phyloP scores from a whole-genome alignment of 2,113 vertebrate species.

The Oenanthe oenanthe region DNA sequence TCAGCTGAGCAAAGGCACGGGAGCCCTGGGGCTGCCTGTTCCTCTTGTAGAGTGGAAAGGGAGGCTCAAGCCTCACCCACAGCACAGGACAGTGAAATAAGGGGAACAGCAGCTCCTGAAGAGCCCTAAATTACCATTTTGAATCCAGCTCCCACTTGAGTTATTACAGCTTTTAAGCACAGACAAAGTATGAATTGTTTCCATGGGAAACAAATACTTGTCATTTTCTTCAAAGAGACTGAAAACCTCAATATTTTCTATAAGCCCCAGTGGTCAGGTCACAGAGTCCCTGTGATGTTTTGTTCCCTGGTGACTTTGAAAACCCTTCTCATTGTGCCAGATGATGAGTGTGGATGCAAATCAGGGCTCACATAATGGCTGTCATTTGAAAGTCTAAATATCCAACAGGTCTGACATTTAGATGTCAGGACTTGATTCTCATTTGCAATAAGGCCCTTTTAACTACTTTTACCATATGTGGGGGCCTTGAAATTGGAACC shows the following conservation, averaged over 20 bases:
- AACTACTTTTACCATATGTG: conserved; percentile 40
- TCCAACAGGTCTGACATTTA: conserved; percentile 34
- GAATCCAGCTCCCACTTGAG: not conserved
- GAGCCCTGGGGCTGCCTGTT: not conserved
- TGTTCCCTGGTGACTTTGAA: not conserved
- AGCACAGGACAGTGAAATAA: not conserved
- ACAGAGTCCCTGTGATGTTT: not conserved
- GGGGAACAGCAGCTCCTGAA: not conserved
- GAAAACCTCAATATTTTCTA: not conserved
- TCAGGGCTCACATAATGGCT: conserved; percentile 12
- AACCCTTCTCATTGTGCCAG: not conserved
- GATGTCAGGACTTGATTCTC: conserved; percentile 36
- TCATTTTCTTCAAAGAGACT: not conserved
- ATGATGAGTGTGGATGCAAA: conserved; percentile 1
- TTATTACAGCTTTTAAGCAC: not conserved
- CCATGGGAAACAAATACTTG: not conserved
- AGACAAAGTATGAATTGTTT: not conserved
- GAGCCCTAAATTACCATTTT: not conserved
- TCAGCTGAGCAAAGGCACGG: not conserved
- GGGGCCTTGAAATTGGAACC: conserved; percentile 8
- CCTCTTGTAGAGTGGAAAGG: not conserved
- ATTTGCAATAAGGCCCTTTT: conserved; percentile 41
- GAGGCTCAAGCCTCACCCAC: not conserved
- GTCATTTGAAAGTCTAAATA: conserved; percentile 44
- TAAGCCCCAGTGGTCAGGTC: not conserved